Conservation (phyloP, 2,888 invertebrate species). For the Metacarcinus magister region DNA sequence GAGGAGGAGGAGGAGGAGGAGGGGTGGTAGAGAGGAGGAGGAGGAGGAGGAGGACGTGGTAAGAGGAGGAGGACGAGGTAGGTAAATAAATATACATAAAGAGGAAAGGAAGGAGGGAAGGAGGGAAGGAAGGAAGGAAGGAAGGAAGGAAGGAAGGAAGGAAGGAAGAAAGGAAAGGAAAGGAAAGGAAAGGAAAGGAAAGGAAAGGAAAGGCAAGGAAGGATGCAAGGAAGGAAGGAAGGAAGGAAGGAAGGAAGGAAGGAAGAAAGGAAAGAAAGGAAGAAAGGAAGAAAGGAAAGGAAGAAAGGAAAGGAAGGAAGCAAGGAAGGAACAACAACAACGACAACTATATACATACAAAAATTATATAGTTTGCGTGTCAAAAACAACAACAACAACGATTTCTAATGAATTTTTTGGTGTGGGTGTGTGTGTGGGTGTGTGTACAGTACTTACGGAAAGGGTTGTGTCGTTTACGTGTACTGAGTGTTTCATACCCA, state of each 20-base stretch:
- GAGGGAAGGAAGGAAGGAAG: neutral
- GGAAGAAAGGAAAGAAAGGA: neutral
- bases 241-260: too few species aligned
- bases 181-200: neutral
- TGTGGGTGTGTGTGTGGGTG: too few species aligned
- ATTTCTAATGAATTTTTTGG: too few species aligned
- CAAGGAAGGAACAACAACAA: neutral
- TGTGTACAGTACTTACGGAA: conserved; percentile 71
- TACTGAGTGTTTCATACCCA: conserved; percentile 80
- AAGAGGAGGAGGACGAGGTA: neutral
- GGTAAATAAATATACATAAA: neutral
- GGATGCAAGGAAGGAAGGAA: neutral
- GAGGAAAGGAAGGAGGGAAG: neutral
- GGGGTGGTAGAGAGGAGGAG: too few species aligned
- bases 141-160: too few species aligned
- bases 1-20: too few species aligned
- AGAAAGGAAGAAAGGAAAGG: too few species aligned
- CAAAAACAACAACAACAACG: too few species aligned
- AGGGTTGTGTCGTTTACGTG: conserved; percentile 73
- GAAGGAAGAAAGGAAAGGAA: neutral
- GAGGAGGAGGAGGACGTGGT: neutral
- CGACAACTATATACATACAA: too few species aligned
- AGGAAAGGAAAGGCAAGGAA: neutral
- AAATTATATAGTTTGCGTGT: too few species aligned
- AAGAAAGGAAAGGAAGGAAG: neutral